Evolutionary conservation across 2,113 vertebrate species (phyloP).

Genomic region (Todiramphus saurophagus): DNA sequence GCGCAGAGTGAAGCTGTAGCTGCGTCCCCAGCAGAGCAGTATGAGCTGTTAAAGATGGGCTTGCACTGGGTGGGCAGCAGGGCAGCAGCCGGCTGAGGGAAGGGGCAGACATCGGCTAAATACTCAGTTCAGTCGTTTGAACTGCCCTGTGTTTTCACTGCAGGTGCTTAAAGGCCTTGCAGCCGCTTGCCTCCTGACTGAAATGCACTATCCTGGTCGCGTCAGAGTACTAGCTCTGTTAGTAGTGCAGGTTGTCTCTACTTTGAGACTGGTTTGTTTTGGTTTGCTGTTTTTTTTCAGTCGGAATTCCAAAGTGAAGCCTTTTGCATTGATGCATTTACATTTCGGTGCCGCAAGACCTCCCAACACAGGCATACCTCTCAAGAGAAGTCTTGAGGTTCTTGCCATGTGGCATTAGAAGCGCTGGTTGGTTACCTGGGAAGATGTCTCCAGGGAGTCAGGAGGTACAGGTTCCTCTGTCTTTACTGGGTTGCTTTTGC

Average conservation of each 20-base stretch:
- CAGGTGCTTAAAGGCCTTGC: background rate
- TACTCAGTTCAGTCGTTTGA: background rate
- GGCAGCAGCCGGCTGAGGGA: background rate
- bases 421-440: background rate
- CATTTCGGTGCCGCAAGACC: background rate
- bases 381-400: fast-evolving
- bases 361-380: background rate
- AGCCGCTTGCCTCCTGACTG: background rate
- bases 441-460: fast-evolving
- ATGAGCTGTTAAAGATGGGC: background rate
- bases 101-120: background rate
- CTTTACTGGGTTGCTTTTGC: background rate
- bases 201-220: background rate
- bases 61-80: background rate
- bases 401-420: fast-evolving
- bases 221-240: background rate
- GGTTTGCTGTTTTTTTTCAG: background rate
- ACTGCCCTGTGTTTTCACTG: background rate
- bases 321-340: background rate
- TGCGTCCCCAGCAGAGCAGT: background rate
- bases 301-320: background rate
- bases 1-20: background rate
- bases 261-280: background rate
- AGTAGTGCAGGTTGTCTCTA: background rate
- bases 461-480: background rate